A percentile compares a stretch with the other conserved stretches of the same genome.
phyloP scores from a whole-genome alignment of 2,888 invertebrate species.

The Labia minor region DNA sequence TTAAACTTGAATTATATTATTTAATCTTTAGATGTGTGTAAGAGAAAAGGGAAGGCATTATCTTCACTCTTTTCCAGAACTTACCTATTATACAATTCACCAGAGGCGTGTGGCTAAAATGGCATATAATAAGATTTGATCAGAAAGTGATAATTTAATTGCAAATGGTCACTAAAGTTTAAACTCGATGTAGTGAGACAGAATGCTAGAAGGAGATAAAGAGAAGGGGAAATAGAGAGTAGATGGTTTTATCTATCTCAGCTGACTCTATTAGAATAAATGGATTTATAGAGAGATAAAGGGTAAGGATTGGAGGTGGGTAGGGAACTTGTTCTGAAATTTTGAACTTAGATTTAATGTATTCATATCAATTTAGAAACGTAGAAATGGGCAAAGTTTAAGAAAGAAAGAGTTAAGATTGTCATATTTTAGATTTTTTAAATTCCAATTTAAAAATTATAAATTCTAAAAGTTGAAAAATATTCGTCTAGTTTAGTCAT shows the following conservation, averaged over 20 bases:
- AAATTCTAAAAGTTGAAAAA: too few relatives aligned
- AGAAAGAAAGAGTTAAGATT: too few relatives aligned
- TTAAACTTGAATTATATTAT: too few relatives aligned
- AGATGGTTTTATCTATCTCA: neutral
- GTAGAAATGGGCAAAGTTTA: too few relatives aligned
- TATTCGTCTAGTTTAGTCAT: too few relatives aligned
- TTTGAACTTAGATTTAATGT: neutral
- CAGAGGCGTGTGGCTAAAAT: neutral
- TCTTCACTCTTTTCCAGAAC: too few relatives aligned
- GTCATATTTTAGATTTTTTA: too few relatives aligned
- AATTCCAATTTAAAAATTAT: too few relatives aligned
- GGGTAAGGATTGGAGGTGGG: neutral
- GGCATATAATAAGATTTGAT: constrained; percentile 1
- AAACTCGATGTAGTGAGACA: neutral
- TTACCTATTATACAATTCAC: too few relatives aligned
- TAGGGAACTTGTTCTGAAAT: neutral
- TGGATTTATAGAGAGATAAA: neutral
- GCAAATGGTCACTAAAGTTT: constrained; percentile 13
- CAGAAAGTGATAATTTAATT: constrained; percentile 13
- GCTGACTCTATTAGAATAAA: neutral
- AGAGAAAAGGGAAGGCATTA: too few relatives aligned
- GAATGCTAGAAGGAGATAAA: too few relatives aligned
- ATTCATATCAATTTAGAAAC: neutral
- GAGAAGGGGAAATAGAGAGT: neutral
- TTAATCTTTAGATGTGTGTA: too few relatives aligned